Base-by-base conservation (phyloP, 2,797 vertebrate genomes). In the Premnoplex brunnescens region DNA sequence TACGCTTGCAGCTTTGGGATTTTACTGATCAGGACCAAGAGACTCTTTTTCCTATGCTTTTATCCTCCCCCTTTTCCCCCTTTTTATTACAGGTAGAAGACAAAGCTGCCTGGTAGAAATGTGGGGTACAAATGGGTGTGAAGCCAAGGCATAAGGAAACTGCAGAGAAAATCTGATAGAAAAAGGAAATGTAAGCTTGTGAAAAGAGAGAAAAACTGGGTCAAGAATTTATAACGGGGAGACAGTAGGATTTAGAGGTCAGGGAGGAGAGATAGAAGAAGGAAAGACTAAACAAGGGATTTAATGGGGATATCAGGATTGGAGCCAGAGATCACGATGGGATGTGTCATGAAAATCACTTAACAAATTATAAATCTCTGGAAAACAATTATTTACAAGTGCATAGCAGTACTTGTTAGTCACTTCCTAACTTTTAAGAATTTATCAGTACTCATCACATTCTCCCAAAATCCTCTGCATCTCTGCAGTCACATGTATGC, bases 51-150 rank as follows among this genome's bases (percentile, higher is more conserved):
- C 21, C 36, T 48, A 13, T 10, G 7, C 14, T 80, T 90, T 85
- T 52, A 59, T n/a, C 11, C 8, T 28, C 5, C 10, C 2, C 7
- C 20, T 39, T 23, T 19, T 8, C 3, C 2, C 2, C 0, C 0
- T 55, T 76, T 85, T 83, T 76, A 9, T 66, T 59, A 71, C 14
- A 77, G 14, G n/a, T 34, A 32, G 36, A 69, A 12, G 18, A 63
- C 26, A 66, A 90, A 88, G 11, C 22, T 84, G 20, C 21, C 64
- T 84, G 20, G 22, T 9, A 44, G 20, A 85, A 83, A 71, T 41
- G 6, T 1, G 3, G 32, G 7, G 22, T 69, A 59, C 26, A 69
- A 87, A 79, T 17, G 9, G 9, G 6, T 44, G 15, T 76, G 48
- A 91, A 85, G 34, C 0, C 36, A 34, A 46, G 64, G 41, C 8